phyloP scores from a whole-genome alignment of 2,113 vertebrate genomes.

The Nyctereutes procyonoides region DNA sequence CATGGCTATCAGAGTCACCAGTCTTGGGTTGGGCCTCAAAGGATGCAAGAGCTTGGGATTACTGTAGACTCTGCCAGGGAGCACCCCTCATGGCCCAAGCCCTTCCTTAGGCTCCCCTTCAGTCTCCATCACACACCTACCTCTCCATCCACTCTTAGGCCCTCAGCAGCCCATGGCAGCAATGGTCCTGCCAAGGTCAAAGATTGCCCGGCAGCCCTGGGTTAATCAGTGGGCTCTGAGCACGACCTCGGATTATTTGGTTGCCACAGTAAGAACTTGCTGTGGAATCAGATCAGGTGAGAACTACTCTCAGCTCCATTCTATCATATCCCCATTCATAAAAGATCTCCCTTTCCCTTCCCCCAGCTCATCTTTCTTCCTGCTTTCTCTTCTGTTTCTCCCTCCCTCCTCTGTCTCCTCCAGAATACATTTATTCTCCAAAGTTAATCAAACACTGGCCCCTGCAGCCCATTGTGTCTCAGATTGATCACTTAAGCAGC shows the following conservation, averaged over 20 bases:
- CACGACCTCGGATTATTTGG: constrained; percentile 42
- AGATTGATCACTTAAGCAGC: constrained; percentile 86
- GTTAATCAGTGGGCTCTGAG: constrained; percentile 9
- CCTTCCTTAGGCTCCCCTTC: neutral
- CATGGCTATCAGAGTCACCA: constrained; percentile 20
- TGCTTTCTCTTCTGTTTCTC: constrained; percentile 36
- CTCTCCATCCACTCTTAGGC: neutral
- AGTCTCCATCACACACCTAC: neutral
- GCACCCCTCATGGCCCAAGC: neutral
- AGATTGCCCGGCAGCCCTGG: neutral
- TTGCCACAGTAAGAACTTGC: neutral
- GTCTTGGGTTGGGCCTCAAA: neutral
- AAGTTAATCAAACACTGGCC: constrained; percentile 84
- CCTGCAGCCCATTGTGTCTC: constrained; percentile 80
- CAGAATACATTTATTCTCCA: constrained; percentile 67
- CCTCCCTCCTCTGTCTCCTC: constrained; percentile 39
- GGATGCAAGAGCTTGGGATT: constrained; percentile 5
- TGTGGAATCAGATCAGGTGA: constrained; percentile 40
- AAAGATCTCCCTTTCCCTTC: constrained; percentile 41
- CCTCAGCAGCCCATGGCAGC: neutral
- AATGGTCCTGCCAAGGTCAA: constrained; percentile 41
- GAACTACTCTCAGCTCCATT: constrained; percentile 9
- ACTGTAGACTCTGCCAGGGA: constrained; percentile 15
- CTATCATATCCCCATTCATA: constrained; percentile 59
- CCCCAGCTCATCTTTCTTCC: constrained; percentile 54